phyloP scores from a whole-genome alignment of 1,140 invertebrate genomes.

The Drosophila pandora region DNA sequence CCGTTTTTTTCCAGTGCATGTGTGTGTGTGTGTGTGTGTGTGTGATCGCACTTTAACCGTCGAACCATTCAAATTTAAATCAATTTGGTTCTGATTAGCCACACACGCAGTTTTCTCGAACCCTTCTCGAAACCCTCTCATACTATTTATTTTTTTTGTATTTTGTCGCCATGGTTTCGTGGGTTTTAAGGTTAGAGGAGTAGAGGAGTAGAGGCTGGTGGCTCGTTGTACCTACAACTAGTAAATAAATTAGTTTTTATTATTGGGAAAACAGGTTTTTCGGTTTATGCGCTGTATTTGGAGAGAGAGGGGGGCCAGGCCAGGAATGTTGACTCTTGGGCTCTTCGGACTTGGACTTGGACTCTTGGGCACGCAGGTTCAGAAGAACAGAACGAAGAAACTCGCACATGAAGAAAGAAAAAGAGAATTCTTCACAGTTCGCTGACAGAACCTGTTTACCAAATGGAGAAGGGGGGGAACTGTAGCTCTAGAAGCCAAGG shows the following conservation, averaged over 20 bases:
- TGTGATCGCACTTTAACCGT: slow-evolving; percentile 63
- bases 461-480: not conserved
- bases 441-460: slow-evolving; percentile 75
- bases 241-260: slow-evolving; percentile 82
- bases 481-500: slow-evolving; percentile 1
- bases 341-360: slow-evolving; percentile 14
- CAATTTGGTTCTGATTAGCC: slow-evolving; percentile 81
- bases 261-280: slow-evolving; percentile 75
- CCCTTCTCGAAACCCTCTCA: slow-evolving; percentile 21
- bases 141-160: slow-evolving; percentile 22
- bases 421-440: slow-evolving; percentile 74
- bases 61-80: slow-evolving; percentile 80
- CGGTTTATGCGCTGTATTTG: not conserved
- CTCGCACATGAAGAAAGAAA: slow-evolving; percentile 12
- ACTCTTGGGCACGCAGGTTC: slow-evolving; percentile 33
- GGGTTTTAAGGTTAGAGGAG: slow-evolving; percentile 11
- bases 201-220: slow-evolving; percentile 29
- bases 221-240: slow-evolving; percentile 75
- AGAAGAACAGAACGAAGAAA: slow-evolving; percentile 7
- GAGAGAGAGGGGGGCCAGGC: slow-evolving; percentile 11
- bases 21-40: not conserved
- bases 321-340: slow-evolving; percentile 37
- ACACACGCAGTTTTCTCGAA: slow-evolving; percentile 70
- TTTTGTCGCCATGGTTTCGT: slow-evolving; percentile 47
- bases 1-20: not conserved